Base-by-base conservation (phyloP, 2,888 invertebrate species). In the Lepeophtheirus nordmannii region DNA sequence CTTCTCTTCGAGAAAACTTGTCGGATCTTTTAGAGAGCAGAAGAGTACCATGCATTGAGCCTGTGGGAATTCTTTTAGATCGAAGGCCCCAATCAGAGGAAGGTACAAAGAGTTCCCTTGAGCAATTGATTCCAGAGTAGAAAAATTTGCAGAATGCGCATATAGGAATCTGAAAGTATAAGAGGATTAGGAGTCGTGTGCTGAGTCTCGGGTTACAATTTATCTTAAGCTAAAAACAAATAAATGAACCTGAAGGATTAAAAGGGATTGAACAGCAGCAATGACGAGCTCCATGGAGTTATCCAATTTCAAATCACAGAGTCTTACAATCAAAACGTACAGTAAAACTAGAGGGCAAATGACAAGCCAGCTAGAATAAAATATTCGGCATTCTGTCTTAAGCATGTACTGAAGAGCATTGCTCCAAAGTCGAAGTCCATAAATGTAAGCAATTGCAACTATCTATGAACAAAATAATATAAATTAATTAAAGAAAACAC, bases 1-100 rank as follows among this genome's bases (percentile, higher is more conserved):
- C 53, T 46, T 46, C 53, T 46, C 53, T 46, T 14, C 53, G 53
- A 46, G 53, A 46, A 17, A 46, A 46, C 53, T 46, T 46, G 53
- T 46, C 53, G 5, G 53, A 46, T 14, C 53, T 14, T 17, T 46
- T 46, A 17, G 53, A 46, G 14, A 46, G 53, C 5, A 46, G 8
- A n/a, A 46, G 53, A 17, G 53, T 46, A 46, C 53, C 53, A 14
- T 46, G 53, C 14, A 17, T 17, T n/a, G 53, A 46, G 14, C 53
- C 53, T 17, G 17, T 46, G 14, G 53, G 53, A 46, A 46, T 46
- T 14, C 53, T 14, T 17, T 46, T 46, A 17, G 53, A 46, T 46
- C 53, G 53, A 46, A 46, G 53, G 5, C 53, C 53, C 53, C 53
- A 46, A 17, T 46, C 53, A 46, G 53, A 46, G 2, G 53, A 46